Base-by-base conservation (phyloP, 1,140 invertebrate species). In the Tetranychus urticae region DNA sequence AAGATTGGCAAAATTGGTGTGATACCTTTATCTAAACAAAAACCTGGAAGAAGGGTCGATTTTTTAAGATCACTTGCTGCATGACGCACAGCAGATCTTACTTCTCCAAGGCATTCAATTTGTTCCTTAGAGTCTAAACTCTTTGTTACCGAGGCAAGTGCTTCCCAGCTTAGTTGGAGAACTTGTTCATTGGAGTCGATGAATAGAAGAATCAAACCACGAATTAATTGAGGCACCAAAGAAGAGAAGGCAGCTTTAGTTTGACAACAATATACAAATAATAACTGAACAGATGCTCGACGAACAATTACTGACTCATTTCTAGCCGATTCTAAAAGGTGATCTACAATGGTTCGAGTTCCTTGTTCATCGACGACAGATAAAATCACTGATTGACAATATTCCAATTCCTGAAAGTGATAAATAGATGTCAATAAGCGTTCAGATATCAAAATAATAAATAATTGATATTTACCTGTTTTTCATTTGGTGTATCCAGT, bases 1-100 rank as follows among this genome's bases (percentile, higher is more conserved):
- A 94, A 96, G 56, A 97, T 83, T 0, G 89, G 88, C 52, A 97
- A 75, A 46, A 98, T 81, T 13, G 92, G 89, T 14, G 86, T 82
- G 42, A 97, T 91, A 60, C 91, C 89, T 79, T 96, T 96, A 0
- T 88, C 84, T 64, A 94, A 73, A 72, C 88, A 94, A 70, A 97
- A 92, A n/a, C 92, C 92, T 56, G 91, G 89, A 59, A 97, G 72
- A 33, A 83, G 70, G 23, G 10, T 34, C n/a, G 35, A 54, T 10
- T 13, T 82, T 69, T 87, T 86, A 39, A 89, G 75, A 71, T 96
- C 90, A 50, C 84, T 84, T 4, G 84, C 79, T 47, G 88, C 89
- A 76, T 84, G 90, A 50, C 86, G 77, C 12, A 97, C 82, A 37
- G 90, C 88, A 75, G 91, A 88, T 55, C 89, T 77, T 55, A 97